Base-by-base conservation (phyloP, 2,888 invertebrate genomes). In the Drosophila rellima region DNA sequence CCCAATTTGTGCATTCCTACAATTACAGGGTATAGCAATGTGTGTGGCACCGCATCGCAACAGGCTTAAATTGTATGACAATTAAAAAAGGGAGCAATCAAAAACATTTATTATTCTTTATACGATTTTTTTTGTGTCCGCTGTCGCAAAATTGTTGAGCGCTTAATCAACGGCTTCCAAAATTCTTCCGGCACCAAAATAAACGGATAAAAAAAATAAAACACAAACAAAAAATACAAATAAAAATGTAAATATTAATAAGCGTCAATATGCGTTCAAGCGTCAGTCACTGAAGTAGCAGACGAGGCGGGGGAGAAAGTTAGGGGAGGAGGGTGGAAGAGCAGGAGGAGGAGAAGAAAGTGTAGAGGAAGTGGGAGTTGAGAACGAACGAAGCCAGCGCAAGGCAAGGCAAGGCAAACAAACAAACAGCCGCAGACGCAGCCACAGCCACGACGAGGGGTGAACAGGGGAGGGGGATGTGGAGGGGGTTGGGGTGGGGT, bases 211-310 rank as follows among this genome's bases (percentile, higher is more conserved):
- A 29, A 50, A 33, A 44, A 61, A 45, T 69, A 47, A 23, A 50
- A 42, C 59, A 68, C 60, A 62, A 56, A 35, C 69, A 39, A 50
- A 62, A 59, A 66, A 69, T 35, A 65, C 80, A 89, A 89, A 89
- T 89, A 89, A 88, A 87, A 89, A 89, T 89, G 89, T 89, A 87
- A 89, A 89, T 87, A 89, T 86, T 86, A 87, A 87, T 89, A 89
- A 87, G 86, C 89, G 88, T 80, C 86, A 89, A 87, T 84, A 89
- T 84, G 84, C 84, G 75, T 71, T 83, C 73, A 77, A 61, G 70
- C 82, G 59, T 42, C 50, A 70, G 54, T 18, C 51, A 54, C 37
- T 65, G 72, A 63, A 40, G 42, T 39, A 17, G 37, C 18, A 20
- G 42, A 29, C 18, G 31, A 37, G 11, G 20, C 4, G 31, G 26